phyloP scores from a whole-genome alignment of 2,113 vertebrate genomes.

The Menura novaehollandiae region DNA sequence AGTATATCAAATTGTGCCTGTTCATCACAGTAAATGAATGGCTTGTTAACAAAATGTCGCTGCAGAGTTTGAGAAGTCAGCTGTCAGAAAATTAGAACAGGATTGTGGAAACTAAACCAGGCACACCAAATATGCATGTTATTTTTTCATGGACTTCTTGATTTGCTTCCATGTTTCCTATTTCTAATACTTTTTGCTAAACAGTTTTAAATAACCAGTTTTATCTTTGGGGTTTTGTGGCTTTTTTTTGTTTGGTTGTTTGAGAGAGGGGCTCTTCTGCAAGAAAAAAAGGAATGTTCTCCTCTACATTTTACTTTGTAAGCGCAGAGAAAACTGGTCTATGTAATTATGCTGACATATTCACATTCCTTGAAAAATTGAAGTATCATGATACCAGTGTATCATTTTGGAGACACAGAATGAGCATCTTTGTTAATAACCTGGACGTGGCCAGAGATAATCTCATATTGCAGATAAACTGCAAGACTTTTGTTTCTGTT shows the following conservation, averaged over 20 bases:
- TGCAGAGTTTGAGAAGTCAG: neutral
- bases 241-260: neutral
- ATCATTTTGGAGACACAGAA: neutral
- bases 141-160: neutral
- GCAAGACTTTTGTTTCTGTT: neutral
- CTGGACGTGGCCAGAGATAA: neutral
- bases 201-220: neutral
- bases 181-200: neutral
- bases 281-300: neutral
- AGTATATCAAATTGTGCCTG: neutral
- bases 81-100: neutral
- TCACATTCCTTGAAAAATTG: neutral
- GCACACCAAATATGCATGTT: neutral
- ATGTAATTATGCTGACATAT: neutral
- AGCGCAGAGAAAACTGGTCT: neutral
- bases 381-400: neutral
- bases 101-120: neutral
- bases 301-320: neutral
- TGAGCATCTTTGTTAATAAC: neutral
- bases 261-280: fast-evolving
- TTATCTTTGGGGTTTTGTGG: neutral
- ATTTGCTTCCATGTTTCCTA: neutral
- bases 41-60: neutral
- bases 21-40: neutral
- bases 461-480: neutral